Percentiles rank a stretch among this genome's conserved stretches.
Conservation (phyloP, 2,888 invertebrate genomes). For the Acanthosepion lycidas region DNA sequence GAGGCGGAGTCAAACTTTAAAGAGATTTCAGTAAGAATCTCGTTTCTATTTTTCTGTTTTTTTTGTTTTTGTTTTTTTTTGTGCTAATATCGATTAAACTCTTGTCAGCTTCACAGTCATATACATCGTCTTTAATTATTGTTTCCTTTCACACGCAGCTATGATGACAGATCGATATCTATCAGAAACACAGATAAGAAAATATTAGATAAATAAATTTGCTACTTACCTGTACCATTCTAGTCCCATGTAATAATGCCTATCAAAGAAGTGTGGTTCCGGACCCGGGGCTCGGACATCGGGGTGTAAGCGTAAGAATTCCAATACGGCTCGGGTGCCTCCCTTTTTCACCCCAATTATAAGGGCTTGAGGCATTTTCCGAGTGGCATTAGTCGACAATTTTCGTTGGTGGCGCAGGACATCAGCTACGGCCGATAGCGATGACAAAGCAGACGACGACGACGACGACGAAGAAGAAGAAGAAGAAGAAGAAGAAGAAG, state of each 20-base stretch:
- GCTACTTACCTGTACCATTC: conserved; percentile 82
- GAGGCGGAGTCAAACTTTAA: too few relatives aligned
- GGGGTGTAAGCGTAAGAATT: conserved; percentile 93
- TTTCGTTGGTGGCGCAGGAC: neutral
- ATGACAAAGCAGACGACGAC: neutral
- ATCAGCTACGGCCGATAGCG: neutral
- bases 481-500: conserved; percentile 36
- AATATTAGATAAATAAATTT: neutral
- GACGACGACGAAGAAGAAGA: conserved; percentile 37
- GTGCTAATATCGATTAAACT: neutral
- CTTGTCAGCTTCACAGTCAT: too few relatives aligned
- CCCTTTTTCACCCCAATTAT: conserved; percentile 97
- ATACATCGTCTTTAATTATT: too few relatives aligned
- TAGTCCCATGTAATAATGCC: conserved; percentile 82
- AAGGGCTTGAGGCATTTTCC: conserved; percentile 85
- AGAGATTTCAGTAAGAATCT: too few relatives aligned
- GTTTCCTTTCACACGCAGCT: too few relatives aligned
- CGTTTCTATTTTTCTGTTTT: too few relatives aligned
- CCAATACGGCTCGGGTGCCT: conserved; percentile 92
- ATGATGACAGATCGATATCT: too few relatives aligned
- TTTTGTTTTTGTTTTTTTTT: neutral
- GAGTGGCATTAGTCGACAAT: conserved; percentile 49
- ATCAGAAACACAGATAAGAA: too few relatives aligned
- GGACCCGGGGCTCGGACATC: conserved; percentile 90
- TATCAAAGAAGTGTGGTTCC: conserved; percentile 92